A percentile compares a stretch with the other conserved stretches of the same genome.
These are phyloP conservation scores for Yponomeuta malinellus DNA, from an alignment of 2,888 invertebrate species.

Conservation along the genomic window DNA sequence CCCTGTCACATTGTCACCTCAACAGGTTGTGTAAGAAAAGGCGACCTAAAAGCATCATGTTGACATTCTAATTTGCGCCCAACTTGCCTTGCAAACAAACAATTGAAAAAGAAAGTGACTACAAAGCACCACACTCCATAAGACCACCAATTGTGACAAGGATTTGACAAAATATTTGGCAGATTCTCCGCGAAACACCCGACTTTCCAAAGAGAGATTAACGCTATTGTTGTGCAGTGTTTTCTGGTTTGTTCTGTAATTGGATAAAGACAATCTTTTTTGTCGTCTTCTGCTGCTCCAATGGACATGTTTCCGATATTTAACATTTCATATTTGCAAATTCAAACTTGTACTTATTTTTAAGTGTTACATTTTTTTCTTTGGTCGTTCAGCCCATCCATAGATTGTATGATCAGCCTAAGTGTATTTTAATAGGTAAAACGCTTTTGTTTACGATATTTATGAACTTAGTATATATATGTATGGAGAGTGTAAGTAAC, in stretches of 20 bases:
- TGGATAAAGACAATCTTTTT: slow-evolving; percentile 27
- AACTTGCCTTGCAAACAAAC: slow-evolving; percentile 27
- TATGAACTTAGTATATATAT: no score
- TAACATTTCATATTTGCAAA: background rate
- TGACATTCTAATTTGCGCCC: slow-evolving; percentile 56
- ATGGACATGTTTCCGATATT: background rate
- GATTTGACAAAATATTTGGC: slow-evolving; percentile 70
- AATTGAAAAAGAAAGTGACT: slow-evolving; percentile 48
- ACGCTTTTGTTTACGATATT: no score
- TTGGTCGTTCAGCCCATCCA: no score
- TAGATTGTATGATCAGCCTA: no score
- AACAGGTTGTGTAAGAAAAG: slow-evolving; percentile 35
- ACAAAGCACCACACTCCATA: slow-evolving; percentile 36
- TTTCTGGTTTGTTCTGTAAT: slow-evolving; percentile 20
- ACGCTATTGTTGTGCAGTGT: slow-evolving; percentile 21
- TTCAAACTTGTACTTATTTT: no score
- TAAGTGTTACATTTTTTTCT: no score
- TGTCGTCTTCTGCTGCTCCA: slow-evolving; percentile 13
- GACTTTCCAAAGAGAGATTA: slow-evolving; percentile 43
- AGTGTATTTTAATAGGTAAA: no score
- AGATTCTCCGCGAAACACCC: slow-evolving; percentile 37
- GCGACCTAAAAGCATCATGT: slow-evolving; percentile 48
- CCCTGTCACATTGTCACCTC: slow-evolving; percentile 31
- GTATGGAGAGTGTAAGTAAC: no score
- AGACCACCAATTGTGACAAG: slow-evolving; percentile 65